Percentiles rank a stretch among this genome's conserved stretches.
Evolutionary conservation across 2,888 invertebrate species (phyloP).

Genomic region (Trichogramma evanescens): DNA sequence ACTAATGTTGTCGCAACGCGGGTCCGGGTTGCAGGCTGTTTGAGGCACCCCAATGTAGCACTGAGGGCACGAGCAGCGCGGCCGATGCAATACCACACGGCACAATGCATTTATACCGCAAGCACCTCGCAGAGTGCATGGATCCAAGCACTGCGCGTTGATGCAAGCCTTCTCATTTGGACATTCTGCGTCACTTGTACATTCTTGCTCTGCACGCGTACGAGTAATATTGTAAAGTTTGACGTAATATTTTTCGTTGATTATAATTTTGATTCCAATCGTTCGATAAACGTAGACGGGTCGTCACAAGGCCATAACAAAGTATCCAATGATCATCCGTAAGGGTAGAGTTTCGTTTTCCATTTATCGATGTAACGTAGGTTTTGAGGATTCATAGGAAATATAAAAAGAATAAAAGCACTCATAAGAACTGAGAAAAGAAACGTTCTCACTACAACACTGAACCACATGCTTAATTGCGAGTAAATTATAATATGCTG

Average conservation of each 20-base stretch:
- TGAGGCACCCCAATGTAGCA: constrained; percentile 80
- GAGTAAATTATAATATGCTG: not conserved
- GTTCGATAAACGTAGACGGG: too few relatives aligned
- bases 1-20: constrained; percentile 64
- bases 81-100: constrained; percentile 74
- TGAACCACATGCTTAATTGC: constrained; percentile 53
- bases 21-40: constrained; percentile 71
- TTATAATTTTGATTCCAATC: too few relatives aligned
- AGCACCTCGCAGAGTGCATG: constrained; percentile 79
- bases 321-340: too few relatives aligned
- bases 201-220: constrained; percentile 65
- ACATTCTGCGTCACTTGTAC: constrained; percentile 85
- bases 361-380: constrained; percentile 18
- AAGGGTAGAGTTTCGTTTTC: too few relatives aligned
- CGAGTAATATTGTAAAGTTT: too few relatives aligned
- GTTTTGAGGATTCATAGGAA: constrained; percentile 27
- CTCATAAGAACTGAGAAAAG: constrained; percentile 84
- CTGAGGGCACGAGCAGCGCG: constrained; percentile 81
- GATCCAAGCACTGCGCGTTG: constrained; percentile 84
- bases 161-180: constrained; percentile 86
- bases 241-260: too few relatives aligned
- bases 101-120: constrained; percentile 88
- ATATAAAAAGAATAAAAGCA: constrained; percentile 61
- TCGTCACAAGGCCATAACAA: too few relatives aligned
- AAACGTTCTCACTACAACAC: constrained; percentile 62